Base-by-base conservation (phyloP, 2,113 vertebrate genomes). In the Sisor rabdophorus region DNA sequence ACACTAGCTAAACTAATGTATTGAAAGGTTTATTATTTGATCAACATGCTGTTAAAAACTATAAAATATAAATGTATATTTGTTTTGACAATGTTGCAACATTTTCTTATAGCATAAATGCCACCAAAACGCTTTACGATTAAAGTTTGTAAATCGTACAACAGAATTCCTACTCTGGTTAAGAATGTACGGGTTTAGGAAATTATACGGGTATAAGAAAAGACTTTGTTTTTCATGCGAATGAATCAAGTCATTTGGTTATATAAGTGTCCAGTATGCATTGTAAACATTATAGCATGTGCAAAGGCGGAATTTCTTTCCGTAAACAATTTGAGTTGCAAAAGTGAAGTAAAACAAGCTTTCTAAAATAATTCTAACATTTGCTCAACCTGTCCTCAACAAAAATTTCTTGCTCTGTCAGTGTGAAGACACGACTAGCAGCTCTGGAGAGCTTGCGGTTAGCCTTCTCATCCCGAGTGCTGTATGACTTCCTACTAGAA, bases 401-500 rank as follows among this genome's bases (percentile, higher is more conserved):
- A 60, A 73, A 15, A 4, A 10, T 2, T 22, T 10, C 70, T 75
- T 1, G 71, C 1, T 63, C 8, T 74, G 8, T 77, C 32, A 99
- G 96, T 79, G 83, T 91, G 50, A 98, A 93, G 87, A 93, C 88
- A 0, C 93, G 96, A 5, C 91, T 94, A 26, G 88, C 84, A 7
- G 96, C 92, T 0, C 90, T 99, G 2, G 93, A 94, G 81, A 93
- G 89, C 28, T 84, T 99, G 77, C 91, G 92, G 11, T 88, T 91
- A 84, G 94, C 90, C 54, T 93, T 99, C 75, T 93, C 93, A 11
- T 93, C 93, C 76, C 92, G 61, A 87, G 83, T 91, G 4, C 87
- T 96, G n/a, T 89, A 90, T 0, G 94, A 97, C 79, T 96, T 98
- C 85, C 81, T 98, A 76, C 83, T 92, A 56, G 94, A 96, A 79